Percentiles rank a stretch among this genome's conserved stretches.
Evolutionary conservation across 2,888 invertebrate genomes (phyloP).

Genomic region (Chrysomela aeneicollis): DNA sequence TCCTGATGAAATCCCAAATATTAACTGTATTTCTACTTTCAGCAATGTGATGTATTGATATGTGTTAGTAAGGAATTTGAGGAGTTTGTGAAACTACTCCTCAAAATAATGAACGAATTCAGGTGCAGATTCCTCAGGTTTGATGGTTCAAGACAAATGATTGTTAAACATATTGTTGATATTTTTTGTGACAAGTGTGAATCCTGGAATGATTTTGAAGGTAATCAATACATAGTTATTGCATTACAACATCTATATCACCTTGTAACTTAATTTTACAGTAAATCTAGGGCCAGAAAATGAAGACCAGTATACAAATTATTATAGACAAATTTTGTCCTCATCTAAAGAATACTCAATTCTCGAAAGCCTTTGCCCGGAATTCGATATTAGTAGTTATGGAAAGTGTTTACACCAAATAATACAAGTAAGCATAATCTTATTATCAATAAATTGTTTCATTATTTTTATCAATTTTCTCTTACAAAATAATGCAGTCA

Average conservation of each 20-base stretch:
- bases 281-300: slow-evolving; percentile 28
- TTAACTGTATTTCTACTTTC: slow-evolving; percentile 20
- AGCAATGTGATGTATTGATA: slow-evolving; percentile 33
- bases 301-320: slow-evolving; percentile 34
- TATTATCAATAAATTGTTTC: too few species aligned
- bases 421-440: slow-evolving; percentile 27
- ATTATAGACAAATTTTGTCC: slow-evolving; percentile 34
- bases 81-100: slow-evolving; percentile 35
- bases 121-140: slow-evolving; percentile 52
- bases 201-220: slow-evolving; percentile 28
- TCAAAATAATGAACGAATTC: slow-evolving; percentile 47
- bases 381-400: slow-evolving; percentile 43
- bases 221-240: slow-evolving; percentile 24
- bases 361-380: slow-evolving; percentile 34
- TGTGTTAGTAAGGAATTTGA: slow-evolving; percentile 31
- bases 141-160: slow-evolving; percentile 45
- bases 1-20: too few species aligned
- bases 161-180: slow-evolving; percentile 43
- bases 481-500: too few species aligned
- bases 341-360: slow-evolving; percentile 27
- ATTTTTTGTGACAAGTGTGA: slow-evolving; percentile 35
- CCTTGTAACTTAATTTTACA: slow-evolving; percentile 23
- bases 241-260: too few species aligned
- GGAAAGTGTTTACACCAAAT: slow-evolving; percentile 39
- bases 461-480: too few species aligned